A percentile compares a stretch with the other conserved stretches of the same genome.
phyloP scores from a whole-genome alignment of 2,888 invertebrate genomes.

The Clepsis dumicolana region DNA sequence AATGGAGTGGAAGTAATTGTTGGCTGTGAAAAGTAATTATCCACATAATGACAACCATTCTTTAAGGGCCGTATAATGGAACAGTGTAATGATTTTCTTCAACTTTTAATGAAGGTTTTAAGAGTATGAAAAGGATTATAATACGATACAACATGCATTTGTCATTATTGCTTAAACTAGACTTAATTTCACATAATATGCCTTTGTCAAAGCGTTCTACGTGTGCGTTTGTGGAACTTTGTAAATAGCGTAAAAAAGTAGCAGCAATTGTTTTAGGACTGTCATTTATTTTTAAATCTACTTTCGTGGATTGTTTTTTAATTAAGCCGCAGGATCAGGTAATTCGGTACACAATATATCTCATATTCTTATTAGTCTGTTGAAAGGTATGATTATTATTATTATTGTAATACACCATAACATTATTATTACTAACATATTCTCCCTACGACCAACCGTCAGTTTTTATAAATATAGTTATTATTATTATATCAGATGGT shows the following conservation, averaged over 20 bases:
- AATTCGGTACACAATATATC: too few relatives aligned
- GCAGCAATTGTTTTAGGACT: neutral
- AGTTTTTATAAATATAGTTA: too few relatives aligned
- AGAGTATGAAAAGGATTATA: neutral
- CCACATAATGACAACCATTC: neutral
- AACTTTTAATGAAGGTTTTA: neutral
- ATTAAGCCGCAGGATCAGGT: slow-evolving; percentile 32
- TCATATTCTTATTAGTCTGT: too few relatives aligned
- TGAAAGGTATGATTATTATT: too few relatives aligned
- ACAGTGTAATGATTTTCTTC: neutral
- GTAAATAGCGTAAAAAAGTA: neutral
- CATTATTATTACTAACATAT: too few relatives aligned
- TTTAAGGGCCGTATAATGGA: neutral
- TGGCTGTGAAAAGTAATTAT: neutral
- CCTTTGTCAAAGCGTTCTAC: too few relatives aligned
- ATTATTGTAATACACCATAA: too few relatives aligned
- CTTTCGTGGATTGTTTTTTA: neutral
- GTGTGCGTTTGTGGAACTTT: neutral
- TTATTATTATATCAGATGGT: too few relatives aligned
- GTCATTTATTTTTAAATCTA: neutral
- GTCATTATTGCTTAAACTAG: too few relatives aligned
- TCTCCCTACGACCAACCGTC: too few relatives aligned
- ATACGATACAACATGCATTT: too few relatives aligned
- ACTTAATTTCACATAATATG: neutral
- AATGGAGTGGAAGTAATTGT: neutral